Evolutionary conservation across 1,140 invertebrate genomes (phyloP).

Genomic region (Palaemon carinicauda): DNA sequence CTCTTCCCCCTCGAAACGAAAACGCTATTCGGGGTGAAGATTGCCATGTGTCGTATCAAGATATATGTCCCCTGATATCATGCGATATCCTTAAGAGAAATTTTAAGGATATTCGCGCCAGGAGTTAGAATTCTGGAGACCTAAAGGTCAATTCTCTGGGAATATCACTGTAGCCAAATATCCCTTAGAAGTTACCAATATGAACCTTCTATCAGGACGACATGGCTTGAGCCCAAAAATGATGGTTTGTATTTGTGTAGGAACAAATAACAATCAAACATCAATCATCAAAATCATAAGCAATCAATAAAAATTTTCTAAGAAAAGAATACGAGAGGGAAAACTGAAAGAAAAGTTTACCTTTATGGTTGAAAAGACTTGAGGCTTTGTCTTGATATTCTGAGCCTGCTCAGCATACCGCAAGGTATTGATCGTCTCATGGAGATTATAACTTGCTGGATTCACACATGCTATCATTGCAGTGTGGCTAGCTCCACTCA

Average conservation of each 20-base stretch:
- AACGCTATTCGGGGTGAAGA: too few relatives aligned
- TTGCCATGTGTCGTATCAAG: too few relatives aligned
- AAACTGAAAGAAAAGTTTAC: not conserved
- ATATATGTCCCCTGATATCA: too few relatives aligned
- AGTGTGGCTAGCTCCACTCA: conserved; percentile 90
- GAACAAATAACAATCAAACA: not conserved
- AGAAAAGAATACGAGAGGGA: not conserved
- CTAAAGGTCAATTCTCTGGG: too few relatives aligned
- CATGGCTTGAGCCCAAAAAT: too few relatives aligned
- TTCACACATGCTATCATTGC: conserved; percentile 93
- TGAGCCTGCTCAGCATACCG: conserved; percentile 88
- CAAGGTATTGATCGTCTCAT: conserved; percentile 87
- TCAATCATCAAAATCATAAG: not conserved
- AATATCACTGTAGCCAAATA: too few relatives aligned
- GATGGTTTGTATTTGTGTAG: not conserved
- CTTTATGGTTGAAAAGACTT: conserved; percentile 67
- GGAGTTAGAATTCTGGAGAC: too few relatives aligned
- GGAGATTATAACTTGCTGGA: conserved; percentile 85
- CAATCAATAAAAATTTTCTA: not conserved
- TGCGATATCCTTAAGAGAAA: too few relatives aligned
- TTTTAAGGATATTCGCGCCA: too few relatives aligned
- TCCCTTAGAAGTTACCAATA: too few relatives aligned
- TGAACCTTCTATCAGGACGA: too few relatives aligned
- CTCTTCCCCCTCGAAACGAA: too few relatives aligned
- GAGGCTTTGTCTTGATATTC: conserved; percentile 87